Percentiles rank a stretch among this genome's conserved stretches.
Conservation (phyloP, 2,797 vertebrate genomes). For the Mormyrops attenuatus region DNA sequence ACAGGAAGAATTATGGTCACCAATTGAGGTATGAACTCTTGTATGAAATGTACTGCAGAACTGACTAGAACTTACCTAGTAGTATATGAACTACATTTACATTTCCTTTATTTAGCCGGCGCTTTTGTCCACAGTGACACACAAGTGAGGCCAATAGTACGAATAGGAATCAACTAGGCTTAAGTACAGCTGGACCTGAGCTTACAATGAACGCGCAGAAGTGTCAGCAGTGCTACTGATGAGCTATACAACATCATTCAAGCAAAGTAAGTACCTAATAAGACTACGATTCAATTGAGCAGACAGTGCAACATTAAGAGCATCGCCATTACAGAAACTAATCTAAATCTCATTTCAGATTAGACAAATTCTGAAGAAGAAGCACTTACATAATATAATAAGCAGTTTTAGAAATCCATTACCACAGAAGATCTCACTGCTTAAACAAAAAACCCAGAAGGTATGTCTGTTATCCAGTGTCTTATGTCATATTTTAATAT, state of each 20-base stretch:
- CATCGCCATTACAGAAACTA: background rate
- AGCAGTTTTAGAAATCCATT: background rate
- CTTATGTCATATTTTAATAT: background rate
- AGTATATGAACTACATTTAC: background rate
- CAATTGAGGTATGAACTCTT: background rate
- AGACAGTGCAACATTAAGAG: background rate
- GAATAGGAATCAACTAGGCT: background rate
- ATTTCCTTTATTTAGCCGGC: background rate
- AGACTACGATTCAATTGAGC: background rate
- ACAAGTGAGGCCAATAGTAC: background rate
- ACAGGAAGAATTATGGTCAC: background rate
- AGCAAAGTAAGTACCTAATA: background rate
- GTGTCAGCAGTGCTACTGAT: background rate
- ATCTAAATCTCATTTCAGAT: background rate
- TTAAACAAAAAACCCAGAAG: background rate
- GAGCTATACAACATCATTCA: background rate
- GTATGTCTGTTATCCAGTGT: background rate
- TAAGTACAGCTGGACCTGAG: background rate
- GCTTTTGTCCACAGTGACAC: background rate
- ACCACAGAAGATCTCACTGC: background rate
- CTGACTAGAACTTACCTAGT: background rate
- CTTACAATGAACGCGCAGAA: background rate
- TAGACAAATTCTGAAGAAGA: background rate
- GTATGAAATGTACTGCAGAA: background rate
- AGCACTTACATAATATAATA: background rate